phyloP scores from a whole-genome alignment of 2,113 vertebrate species.

The Phylloscopus whistleri region DNA sequence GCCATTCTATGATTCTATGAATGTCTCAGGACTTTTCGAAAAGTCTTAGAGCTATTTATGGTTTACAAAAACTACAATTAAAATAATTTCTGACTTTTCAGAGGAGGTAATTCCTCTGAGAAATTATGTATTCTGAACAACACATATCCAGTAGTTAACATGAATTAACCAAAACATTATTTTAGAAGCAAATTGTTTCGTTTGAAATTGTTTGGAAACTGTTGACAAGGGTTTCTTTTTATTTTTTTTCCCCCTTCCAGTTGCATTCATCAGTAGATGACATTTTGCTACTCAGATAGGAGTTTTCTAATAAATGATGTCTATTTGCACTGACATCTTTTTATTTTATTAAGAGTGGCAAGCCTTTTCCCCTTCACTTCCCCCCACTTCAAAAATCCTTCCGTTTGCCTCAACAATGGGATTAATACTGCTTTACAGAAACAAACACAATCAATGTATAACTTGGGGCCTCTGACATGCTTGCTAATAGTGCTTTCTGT shows the following conservation, averaged over 20 bases:
- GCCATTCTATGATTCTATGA: not conserved
- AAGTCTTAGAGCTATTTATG: not conserved
- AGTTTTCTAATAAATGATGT: not conserved
- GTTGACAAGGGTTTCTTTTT: not conserved
- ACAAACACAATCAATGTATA: not conserved
- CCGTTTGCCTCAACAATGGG: not conserved
- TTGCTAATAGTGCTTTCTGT: not conserved
- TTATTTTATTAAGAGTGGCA: not conserved
- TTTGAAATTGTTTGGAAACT: not conserved
- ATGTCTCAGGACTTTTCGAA: not conserved
- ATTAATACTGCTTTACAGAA: not conserved
- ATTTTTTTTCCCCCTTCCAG: not conserved
- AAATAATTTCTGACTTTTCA: not conserved
- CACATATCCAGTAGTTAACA: not conserved
- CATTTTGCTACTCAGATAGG: not conserved
- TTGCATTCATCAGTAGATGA: not conserved
- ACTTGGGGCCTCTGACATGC: not conserved
- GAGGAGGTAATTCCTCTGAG: not conserved
- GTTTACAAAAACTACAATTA: not conserved
- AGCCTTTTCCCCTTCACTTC: not conserved
- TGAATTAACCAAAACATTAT: not conserved
- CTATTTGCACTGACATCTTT: constrained; percentile 3
- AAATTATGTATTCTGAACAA: not conserved
- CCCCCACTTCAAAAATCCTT: not conserved
- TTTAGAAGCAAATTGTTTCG: not conserved